Evolutionary conservation across 2,113 vertebrate genomes (phyloP), one percentile per base, ranked within the genome.

Genomic region (Salvelinus fontinalis): DNA sequence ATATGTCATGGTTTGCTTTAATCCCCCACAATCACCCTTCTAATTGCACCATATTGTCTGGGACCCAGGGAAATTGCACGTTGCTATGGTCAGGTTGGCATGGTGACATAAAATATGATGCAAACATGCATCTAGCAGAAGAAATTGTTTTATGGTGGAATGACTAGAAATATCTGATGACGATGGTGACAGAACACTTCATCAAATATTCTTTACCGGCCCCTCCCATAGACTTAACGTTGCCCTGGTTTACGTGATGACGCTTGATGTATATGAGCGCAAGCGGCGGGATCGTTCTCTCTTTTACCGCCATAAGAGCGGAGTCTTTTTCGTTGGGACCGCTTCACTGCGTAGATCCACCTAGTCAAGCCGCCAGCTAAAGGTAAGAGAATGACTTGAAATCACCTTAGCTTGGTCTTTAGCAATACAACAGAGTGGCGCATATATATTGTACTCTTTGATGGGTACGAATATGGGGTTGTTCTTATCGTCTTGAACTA

Each of bases 251-350:
- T 95, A 94, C 96, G 96, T 96, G 94, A 94, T 96, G 96, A 97
- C 96, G 96, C 95, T 77, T 82, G 88, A 94, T 95, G 93, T 97
- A 97, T 97, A 97, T 96, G 96, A 97, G 95, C 95, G 95, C 95
- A 88, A 92, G 95, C 96, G 93, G 96, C 95, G 95, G 94, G 95
- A 93, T 94, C 94, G 90, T 75, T 88, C 91, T 95, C 94, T 93
- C 90, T 94, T 96, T 95, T 95, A 94, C 93, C 95, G 95, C 95
- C 95, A 94, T 95, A 94, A 87, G 93, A 94, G 89, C 94, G 94
- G 94, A 93, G 91, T 90, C 87, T 92, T 90, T 90, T 81, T 90
- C 88, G 87, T 86, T 78, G 62, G 80, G 85, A 84, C 85, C 75
- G 76, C 78, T 82, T 90, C 88, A 90, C 88, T 92, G 92, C 94